Evolutionary conservation across 2,888 invertebrate genomes (phyloP), one percentile per base, ranked within the genome.

Genomic region (Parnassius glacialis): DNA sequence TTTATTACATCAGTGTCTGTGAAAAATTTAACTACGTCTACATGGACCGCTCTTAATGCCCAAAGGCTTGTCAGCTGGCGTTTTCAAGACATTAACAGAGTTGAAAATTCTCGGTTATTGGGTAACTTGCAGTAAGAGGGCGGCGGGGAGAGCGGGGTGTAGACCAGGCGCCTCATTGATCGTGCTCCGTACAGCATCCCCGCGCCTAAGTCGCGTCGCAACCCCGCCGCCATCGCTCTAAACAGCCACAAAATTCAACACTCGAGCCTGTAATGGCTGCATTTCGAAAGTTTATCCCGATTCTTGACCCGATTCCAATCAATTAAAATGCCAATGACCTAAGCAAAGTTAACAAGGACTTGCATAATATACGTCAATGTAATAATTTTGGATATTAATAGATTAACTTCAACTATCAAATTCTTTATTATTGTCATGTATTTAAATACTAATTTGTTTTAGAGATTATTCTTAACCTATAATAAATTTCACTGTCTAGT

Each of bases 161-260:
- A 74, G 74, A 76, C 74, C 76, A 77, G 76, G 79, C 78, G 73
- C 79, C 84, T 90, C 90, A 91, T 91, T 90, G 90, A 91, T 91
- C 90, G 90, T 79, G 71, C 70, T 71, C 75, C 80, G 83, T 86
- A 82, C 84, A 84, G 83, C 83, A 81, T 83, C 84, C 84, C 81
- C 80, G 76, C 81, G 74, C 80, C 72, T 71, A 68, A 70, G 62
- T 65, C 68, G 70, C 74, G 71, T 71, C 74, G 68, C 73, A 78
- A 69, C 78, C 79, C 78, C 81, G 77, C 80, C 79, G 72, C 77
- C 82, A 76, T 81, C 75, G 74, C 75, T 70, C 75, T 74, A 81
- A 80, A 75, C 74, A 68, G 79, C 81, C 81, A 83, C 82, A 74
- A 73, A 72, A 74, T 72, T 72, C 71, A 69, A 79, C 81, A 79